Percentiles rank a stretch among this genome's conserved stretches.
These are phyloP conservation scores for Lophura nycthemera DNA, from an alignment of 2,113 vertebrate species.

Conservation along the genomic window DNA sequence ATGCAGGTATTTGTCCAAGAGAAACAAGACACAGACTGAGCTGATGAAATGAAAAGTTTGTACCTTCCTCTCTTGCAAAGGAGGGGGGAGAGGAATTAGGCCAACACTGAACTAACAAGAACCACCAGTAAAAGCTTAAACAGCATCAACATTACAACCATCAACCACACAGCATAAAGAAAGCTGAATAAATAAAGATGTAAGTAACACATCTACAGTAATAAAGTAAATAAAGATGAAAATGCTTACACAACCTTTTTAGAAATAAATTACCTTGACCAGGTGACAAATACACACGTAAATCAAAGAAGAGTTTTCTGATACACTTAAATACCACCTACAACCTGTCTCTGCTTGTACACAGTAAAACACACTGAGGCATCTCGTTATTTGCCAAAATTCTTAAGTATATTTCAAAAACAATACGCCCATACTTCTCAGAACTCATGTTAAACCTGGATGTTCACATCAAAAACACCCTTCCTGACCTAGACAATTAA, in stretches of 20 bases:
- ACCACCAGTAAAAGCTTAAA: not conserved
- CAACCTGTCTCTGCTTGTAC: slow-evolving; percentile 50
- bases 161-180: not conserved
- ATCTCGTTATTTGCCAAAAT: slow-evolving; percentile 26
- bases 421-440: not conserved
- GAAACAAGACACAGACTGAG: not conserved
- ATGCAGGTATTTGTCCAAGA: not conserved
- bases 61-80: not conserved
- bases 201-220: too few species aligned
- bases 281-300: not conserved
- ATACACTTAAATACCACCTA: slow-evolving; percentile 33
- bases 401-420: not conserved
- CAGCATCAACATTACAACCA: not conserved
- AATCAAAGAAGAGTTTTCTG: slow-evolving; percentile 40
- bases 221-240: not conserved
- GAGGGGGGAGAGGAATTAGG: not conserved
- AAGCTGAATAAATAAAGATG: not conserved
- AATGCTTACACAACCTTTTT: not conserved
- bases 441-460: slow-evolving; percentile 7
- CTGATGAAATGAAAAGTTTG: not conserved
- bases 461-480: not conserved
- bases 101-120: not conserved
- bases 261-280: not conserved
- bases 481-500: not conserved
- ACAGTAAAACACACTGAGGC: not conserved